Evolutionary conservation across 2,113 vertebrate genomes (phyloP).

Genomic region (Anser cygnoides): DNA sequence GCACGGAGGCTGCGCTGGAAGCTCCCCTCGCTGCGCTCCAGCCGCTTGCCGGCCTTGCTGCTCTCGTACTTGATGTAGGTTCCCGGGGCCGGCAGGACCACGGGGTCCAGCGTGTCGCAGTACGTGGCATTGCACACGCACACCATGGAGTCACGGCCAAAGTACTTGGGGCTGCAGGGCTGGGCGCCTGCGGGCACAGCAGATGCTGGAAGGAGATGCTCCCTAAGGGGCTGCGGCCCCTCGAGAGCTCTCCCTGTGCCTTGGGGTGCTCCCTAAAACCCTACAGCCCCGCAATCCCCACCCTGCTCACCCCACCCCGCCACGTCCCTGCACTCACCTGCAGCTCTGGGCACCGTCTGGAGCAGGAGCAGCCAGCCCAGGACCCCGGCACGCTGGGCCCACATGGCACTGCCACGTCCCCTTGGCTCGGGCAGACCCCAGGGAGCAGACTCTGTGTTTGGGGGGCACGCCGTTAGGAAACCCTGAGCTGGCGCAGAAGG

Average conservation of each 20-base stretch:
- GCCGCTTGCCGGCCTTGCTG: slow-evolving; percentile 81
- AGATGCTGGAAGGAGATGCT: background rate
- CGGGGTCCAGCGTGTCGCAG: slow-evolving; percentile 84
- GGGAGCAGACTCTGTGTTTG: background rate
- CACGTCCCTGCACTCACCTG: background rate
- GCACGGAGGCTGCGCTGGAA: slow-evolving; percentile 64
- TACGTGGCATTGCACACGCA: slow-evolving; percentile 89
- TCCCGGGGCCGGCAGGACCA: slow-evolving; percentile 72
- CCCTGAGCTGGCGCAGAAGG: no score
- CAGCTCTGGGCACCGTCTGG: background rate
- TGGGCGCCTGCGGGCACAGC: slow-evolving; percentile 18
- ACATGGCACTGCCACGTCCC: background rate
- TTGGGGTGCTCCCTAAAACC: no score
- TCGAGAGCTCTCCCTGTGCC: background rate
- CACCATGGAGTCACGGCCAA: slow-evolving; percentile 82
- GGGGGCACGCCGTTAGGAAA: no score
- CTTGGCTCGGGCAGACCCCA: background rate
- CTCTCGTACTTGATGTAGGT: slow-evolving; percentile 83
- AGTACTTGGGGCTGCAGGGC: slow-evolving; percentile 80
- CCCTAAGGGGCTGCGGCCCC: accelerated
- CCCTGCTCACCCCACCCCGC: background rate
- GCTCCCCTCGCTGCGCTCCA: slow-evolving; percentile 77
- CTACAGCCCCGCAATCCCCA: background rate
- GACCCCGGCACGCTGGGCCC: background rate
- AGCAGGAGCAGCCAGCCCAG: background rate